Evolutionary conservation across 2,113 vertebrate species (phyloP).

Genomic region (Nycticebus coucang): DNA sequence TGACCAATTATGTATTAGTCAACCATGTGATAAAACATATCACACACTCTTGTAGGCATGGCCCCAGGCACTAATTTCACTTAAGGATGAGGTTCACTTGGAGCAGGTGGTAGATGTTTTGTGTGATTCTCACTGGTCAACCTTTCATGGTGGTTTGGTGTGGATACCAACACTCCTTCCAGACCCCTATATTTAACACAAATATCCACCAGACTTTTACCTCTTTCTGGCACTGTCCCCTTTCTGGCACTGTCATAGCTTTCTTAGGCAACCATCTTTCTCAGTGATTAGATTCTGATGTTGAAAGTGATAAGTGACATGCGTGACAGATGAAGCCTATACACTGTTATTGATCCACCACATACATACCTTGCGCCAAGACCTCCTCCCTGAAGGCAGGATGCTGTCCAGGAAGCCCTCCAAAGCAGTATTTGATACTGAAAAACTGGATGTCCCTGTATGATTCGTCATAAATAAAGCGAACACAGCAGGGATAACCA

Average conservation of each 20-base stretch:
- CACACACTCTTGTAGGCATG: rapidly evolving
- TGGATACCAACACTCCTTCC: neutral
- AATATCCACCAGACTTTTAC: neutral
- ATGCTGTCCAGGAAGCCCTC: neutral
- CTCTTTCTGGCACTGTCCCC: neutral
- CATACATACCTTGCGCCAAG: constrained; percentile 33
- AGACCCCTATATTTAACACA: neutral
- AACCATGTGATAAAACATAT: rapidly evolving
- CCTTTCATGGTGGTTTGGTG: rapidly evolving
- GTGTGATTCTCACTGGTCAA: neutral
- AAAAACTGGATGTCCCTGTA: constrained; percentile 72
- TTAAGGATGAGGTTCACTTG: neutral
- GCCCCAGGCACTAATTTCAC: neutral
- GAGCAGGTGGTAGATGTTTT: neutral
- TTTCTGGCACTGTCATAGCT: neutral
- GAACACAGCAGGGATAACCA: constrained; percentile 68
- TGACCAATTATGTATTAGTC: rapidly evolving
- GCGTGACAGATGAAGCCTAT: rapidly evolving
- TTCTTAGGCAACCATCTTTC: neutral
- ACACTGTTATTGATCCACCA: rapidly evolving
- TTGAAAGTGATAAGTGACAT: rapidly evolving
- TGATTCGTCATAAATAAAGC: constrained; percentile 64
- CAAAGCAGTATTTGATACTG: constrained; percentile 65
- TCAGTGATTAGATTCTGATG: neutral
- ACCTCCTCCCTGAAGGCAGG: neutral